Evolutionary conservation across 2,113 vertebrate genomes (phyloP), one percentile per base, ranked within the genome.

Genomic region (Brienomyrus longianalis): DNA sequence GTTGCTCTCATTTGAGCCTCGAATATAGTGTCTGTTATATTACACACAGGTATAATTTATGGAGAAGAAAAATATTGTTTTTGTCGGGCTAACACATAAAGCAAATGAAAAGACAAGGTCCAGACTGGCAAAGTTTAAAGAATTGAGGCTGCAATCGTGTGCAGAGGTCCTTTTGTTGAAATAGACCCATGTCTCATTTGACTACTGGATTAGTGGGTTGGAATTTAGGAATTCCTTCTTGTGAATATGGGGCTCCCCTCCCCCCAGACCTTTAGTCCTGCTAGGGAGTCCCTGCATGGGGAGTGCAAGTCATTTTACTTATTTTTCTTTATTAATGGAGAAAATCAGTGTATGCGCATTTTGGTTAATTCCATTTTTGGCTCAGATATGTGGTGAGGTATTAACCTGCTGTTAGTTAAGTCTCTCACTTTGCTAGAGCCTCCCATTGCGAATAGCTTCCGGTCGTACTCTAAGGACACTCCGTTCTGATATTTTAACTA

Each of bases 171-270:
- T 66, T 66, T 66, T 66, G 62, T 27, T 66, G 62, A 27, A 10
- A 54, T 13, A 54, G 35, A 45, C 77, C 45, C 47, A n/a, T 11
- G 9, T 86, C 23, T 47, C 47, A 27, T 83, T 83, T 31, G n/a
- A 86, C 84, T 48, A 2, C 11, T 6, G 43, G 84, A 86, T 86
- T 50, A 86, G 43, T 50, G 47, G 84, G 47, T 35, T 47, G 52
- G 56, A 88, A 43, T 56, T 88, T 45, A 88, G 86, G 54, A 54
- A 88, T 88, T 54, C 51, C 86, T 88, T 10, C 87, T 88, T 15
- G 19, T 66, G 56, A 47, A 27, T 48, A 59, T 70, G 35, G 17
- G 31, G 15, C 31, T 15, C 39, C n/a, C 23, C 51, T 23, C 35
- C 54, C 51, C 23, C 3, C 54, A 70, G n/a, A 11, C 62, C 62